Evolutionary conservation across 2,888 invertebrate genomes (phyloP).

Genomic region (Folsomia candida): DNA sequence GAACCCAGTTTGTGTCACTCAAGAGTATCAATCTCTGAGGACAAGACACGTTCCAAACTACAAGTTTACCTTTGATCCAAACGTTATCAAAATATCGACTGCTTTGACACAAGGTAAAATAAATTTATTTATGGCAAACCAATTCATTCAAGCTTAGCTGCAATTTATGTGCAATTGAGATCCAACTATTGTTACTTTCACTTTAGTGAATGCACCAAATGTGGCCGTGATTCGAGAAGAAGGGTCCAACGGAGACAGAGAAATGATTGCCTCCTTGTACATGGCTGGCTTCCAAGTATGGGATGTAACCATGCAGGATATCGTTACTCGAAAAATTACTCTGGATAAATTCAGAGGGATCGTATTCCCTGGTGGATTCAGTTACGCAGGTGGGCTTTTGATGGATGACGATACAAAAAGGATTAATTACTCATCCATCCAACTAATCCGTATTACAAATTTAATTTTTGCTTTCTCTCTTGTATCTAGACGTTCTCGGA

Average conservation of each 20-base stretch:
- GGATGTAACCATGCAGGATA: constrained; percentile 92
- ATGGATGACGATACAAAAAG: background rate
- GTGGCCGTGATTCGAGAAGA: constrained; percentile 95
- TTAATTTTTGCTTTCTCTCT: background rate
- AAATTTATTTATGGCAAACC: background rate
- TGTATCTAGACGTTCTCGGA: constrained; percentile 80
- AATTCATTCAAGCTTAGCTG: background rate
- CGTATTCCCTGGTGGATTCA: constrained; percentile 97
- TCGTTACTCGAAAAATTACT: constrained; percentile 67
- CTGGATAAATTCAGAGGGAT: constrained; percentile 82
- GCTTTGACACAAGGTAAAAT: constrained; percentile 20
- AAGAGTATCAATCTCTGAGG: constrained; percentile 72
- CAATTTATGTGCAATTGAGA: background rate
- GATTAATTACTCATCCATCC: background rate
- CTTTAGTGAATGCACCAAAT: constrained; percentile 55
- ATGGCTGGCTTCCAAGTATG: constrained; percentile 79
- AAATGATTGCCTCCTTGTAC: constrained; percentile 83
- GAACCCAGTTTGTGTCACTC: constrained; percentile 70
- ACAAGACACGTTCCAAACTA: constrained; percentile 71
- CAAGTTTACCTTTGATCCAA: constrained; percentile 64
- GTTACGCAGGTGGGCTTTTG: constrained; percentile 75
- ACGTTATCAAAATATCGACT: constrained; percentile 53
- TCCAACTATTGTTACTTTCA: background rate
- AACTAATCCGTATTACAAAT: background rate
- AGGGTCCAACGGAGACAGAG: constrained; percentile 94